Percentiles rank a stretch among this genome's conserved stretches.
These are phyloP conservation scores for Girardia tigrina DNA, from an alignment of 2,888 invertebrate species.

Conservation along the genomic window DNA sequence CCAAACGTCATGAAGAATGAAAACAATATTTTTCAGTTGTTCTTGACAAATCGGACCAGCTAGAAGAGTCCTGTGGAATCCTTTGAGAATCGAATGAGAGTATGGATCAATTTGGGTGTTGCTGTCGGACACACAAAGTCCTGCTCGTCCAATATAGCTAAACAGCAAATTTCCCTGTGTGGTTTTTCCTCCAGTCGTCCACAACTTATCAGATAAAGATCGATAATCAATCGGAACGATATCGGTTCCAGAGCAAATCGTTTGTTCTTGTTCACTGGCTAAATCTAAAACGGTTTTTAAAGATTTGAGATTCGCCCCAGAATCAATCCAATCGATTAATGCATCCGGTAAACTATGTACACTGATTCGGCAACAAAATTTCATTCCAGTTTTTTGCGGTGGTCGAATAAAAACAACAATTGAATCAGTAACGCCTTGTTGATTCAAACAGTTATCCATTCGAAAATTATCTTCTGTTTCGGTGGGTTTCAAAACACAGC, in stretches of 20 bases:
- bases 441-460: too few species aligned
- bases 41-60: slow-evolving; percentile 91
- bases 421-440: background rate
- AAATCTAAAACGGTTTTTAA: background rate
- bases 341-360: background rate
- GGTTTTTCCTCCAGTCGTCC: background rate
- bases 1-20: slow-evolving; percentile 63
- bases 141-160: background rate
- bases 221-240: background rate
- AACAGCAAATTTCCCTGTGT: background rate
- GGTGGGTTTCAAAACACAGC: background rate
- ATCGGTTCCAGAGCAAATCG: background rate
- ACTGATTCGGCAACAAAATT: background rate
- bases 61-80: slow-evolving; percentile 59
- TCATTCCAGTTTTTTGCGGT: background rate
- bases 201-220: background rate
- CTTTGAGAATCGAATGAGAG: slow-evolving; percentile 42
- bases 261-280: background rate
- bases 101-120: background rate
- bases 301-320: background rate
- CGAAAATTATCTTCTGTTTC: background rate
- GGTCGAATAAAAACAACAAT: background rate
- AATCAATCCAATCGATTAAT: background rate
- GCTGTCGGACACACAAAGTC: background rate
- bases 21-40: slow-evolving; percentile 77